Evolutionary conservation across 2,797 vertebrate species (phyloP).

Genomic region (Corythornis leucogaster): DNA sequence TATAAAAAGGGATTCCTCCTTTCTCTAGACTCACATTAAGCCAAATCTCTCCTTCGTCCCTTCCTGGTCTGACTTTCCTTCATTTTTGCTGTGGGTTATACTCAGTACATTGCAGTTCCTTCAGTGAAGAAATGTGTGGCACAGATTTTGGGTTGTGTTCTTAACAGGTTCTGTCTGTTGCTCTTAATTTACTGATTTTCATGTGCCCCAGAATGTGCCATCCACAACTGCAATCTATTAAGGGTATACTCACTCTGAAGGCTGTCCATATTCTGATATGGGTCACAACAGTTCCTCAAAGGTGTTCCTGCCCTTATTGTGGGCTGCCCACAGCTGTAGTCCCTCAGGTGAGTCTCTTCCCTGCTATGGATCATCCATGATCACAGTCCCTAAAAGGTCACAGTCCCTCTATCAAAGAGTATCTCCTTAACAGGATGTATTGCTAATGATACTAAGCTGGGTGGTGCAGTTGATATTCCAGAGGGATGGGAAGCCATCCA

Average conservation of each 20-base stretch:
- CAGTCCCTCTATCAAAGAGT: background rate
- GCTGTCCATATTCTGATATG: background rate
- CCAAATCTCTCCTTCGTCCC: background rate
- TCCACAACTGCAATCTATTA: fast-evolving
- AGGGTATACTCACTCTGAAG: background rate
- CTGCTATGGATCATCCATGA: background rate
- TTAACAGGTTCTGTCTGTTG: background rate
- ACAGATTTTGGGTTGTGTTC: background rate
- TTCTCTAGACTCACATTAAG: background rate
- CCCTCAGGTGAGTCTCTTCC: background rate
- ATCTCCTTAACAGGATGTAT: background rate
- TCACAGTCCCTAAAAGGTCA: background rate
- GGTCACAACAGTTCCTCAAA: background rate
- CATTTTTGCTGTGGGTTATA: background rate
- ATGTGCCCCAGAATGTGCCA: background rate
- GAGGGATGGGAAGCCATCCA: too few species aligned
- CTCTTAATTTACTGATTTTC: background rate
- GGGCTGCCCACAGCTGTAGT: background rate
- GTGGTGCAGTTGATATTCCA: too few species aligned
- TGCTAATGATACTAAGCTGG: too few species aligned
- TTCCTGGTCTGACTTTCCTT: background rate
- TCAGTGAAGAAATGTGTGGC: background rate
- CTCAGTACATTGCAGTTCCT: background rate
- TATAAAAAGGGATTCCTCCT: background rate
- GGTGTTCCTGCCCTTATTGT: background rate